Percentiles rank a stretch among this genome's conserved stretches.
Evolutionary conservation across 2,113 vertebrate genomes (phyloP).

Genomic region (Oncorhynchus masou): DNA sequence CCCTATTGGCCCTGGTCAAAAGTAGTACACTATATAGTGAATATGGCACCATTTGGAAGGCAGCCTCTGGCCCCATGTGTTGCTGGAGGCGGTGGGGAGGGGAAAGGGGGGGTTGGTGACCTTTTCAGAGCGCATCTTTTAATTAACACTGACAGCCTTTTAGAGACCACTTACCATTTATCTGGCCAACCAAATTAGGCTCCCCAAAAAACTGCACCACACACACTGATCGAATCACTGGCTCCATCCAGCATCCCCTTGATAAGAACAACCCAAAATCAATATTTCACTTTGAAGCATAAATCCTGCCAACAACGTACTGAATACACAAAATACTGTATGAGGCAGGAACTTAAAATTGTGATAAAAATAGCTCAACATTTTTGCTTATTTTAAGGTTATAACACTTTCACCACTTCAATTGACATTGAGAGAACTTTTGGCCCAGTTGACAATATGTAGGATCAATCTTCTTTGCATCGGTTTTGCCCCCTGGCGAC

Average conservation of each 20-base stretch:
- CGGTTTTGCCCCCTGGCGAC: not conserved
- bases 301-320: slow-evolving; percentile 2
- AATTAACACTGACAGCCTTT: slow-evolving; percentile 72
- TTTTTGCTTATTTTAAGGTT: not conserved
- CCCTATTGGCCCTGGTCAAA: too few species aligned
- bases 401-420: slow-evolving; percentile 1
- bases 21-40: too few species aligned
- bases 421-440: slow-evolving; percentile 34
- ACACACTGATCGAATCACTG: slow-evolving; percentile 61
- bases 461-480: slow-evolving; percentile 24
- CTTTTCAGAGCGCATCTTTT: slow-evolving; percentile 66
- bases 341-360: slow-evolving; percentile 17
- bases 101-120: slow-evolving; percentile 35
- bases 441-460: slow-evolving; percentile 13
- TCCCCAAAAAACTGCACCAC: slow-evolving; percentile 43
- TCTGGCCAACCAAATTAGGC: slow-evolving; percentile 57
- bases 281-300: slow-evolving; percentile 52
- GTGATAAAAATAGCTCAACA: not conserved
- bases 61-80: not conserved
- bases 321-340: slow-evolving; percentile 1
- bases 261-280: slow-evolving; percentile 46
- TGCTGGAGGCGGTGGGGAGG: not conserved
- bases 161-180: slow-evolving; percentile 69
- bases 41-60: too few species aligned
- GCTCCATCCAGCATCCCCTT: slow-evolving; percentile 40